Conservation (phyloP, 2,113 vertebrate species). For the Grallaria varia region DNA sequence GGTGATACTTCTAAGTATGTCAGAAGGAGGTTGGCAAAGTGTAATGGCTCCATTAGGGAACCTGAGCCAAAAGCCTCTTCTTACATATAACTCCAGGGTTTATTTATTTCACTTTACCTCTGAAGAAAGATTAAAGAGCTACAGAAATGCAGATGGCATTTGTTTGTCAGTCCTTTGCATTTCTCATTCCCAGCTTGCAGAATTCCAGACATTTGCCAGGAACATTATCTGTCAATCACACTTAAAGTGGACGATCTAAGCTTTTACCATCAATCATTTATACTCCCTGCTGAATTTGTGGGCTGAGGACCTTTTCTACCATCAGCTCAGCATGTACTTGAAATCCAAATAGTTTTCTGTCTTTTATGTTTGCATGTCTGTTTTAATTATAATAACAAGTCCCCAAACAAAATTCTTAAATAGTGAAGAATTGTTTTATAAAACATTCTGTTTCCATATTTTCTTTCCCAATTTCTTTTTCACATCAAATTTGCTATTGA, state of each 20-base stretch:
- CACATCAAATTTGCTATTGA: background rate
- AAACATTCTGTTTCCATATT: background rate
- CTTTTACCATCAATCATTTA: slow-evolving; percentile 35
- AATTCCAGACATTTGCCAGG: slow-evolving; percentile 16
- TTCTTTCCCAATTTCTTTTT: background rate
- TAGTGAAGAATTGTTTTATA: background rate
- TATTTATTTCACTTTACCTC: background rate
- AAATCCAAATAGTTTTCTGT: background rate
- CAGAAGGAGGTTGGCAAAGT: background rate
- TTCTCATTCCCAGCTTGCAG: slow-evolving; percentile 5
- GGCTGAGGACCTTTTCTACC: background rate
- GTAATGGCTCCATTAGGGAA: background rate
- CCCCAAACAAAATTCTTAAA: background rate
- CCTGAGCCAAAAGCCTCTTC: background rate
- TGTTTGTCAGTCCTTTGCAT: slow-evolving; percentile 23
- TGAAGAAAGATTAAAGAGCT: slow-evolving; percentile 18
- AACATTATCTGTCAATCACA: slow-evolving; percentile 16
- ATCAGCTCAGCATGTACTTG: background rate
- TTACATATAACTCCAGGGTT: background rate
- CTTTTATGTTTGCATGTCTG: slow-evolving; percentile 15
- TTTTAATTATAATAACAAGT: background rate
- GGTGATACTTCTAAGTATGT: background rate
- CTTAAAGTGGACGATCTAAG: slow-evolving; percentile 36
- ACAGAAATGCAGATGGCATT: background rate
- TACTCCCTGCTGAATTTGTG: background rate